Evolutionary conservation across 1,140 invertebrate genomes (phyloP).

Genomic region (Aricia agestis): DNA sequence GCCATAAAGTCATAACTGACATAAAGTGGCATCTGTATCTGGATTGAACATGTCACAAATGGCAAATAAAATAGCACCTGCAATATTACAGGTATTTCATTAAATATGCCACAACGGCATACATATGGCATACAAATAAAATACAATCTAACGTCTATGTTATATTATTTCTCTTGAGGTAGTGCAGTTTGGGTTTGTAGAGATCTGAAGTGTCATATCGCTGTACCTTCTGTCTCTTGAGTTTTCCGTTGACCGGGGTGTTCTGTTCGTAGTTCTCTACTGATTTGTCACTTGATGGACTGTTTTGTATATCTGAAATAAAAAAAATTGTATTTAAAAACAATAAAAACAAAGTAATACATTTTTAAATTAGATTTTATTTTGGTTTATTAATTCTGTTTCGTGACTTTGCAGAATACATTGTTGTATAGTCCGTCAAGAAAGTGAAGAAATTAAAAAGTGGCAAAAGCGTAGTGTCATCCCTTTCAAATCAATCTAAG

Average conservation of each 20-base stretch:
- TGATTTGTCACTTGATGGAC: conserved; percentile 68
- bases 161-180: conserved; percentile 53
- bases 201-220: conserved; percentile 63
- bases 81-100: background rate
- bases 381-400: too few species aligned
- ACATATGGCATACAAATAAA: background rate
- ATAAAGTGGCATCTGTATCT: too few species aligned
- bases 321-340: background rate
- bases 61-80: too few species aligned
- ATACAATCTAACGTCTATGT: conserved; percentile 18
- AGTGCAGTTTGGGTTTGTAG: conserved; percentile 67
- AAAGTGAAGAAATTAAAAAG: too few species aligned
- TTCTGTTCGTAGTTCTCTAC: conserved; percentile 67
- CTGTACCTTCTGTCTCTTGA: conserved; percentile 54
- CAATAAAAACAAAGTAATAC: background rate
- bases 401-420: too few species aligned
- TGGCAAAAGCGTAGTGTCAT: too few species aligned
- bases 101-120: background rate
- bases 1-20: too few species aligned
- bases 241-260: conserved; percentile 46
- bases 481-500: too few species aligned
- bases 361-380: too few species aligned
- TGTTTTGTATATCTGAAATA: conserved; percentile 55
- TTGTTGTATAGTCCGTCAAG: too few species aligned
- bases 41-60: too few species aligned